A percentile compares a stretch with the other conserved stretches of the same genome.
These are phyloP conservation scores for Brachirus orientalis DNA, from an alignment of 2,113 vertebrate genomes.

Conservation along the genomic window DNA sequence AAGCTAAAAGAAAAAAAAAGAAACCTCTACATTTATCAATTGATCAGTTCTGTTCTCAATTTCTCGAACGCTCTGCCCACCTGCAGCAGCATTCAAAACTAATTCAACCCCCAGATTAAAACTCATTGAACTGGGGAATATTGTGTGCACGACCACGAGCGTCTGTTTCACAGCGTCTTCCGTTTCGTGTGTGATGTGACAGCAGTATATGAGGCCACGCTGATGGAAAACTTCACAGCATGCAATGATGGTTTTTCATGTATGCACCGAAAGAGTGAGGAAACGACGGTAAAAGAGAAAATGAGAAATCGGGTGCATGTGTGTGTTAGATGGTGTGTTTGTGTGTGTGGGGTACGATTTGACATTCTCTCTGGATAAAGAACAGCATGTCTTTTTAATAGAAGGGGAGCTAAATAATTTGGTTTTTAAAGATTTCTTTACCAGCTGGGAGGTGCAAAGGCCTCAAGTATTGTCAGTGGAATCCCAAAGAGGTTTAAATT, in stretches of 20 bases:
- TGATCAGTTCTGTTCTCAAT: slow-evolving; percentile 45
- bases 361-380: slow-evolving; percentile 20
- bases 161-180: slow-evolving; percentile 17
- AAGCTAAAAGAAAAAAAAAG: no score
- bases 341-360: background rate
- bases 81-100: slow-evolving; percentile 56
- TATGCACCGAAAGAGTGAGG: slow-evolving; percentile 31
- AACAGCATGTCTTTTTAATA: slow-evolving; percentile 27
- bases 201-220: slow-evolving; percentile 43
- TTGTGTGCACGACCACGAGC: slow-evolving; percentile 33
- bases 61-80: slow-evolving; percentile 44
- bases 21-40: slow-evolving; percentile 42
- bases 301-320: slow-evolving; percentile 23
- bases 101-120: slow-evolving; percentile 75
- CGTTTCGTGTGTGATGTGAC: slow-evolving; percentile 33
- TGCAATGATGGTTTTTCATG: slow-evolving; percentile 47
- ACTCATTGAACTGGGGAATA: slow-evolving; percentile 63
- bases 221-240: slow-evolving; percentile 74
- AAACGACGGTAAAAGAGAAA: slow-evolving; percentile 8
- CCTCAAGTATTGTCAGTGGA: slow-evolving; percentile 6
- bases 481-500: slow-evolving; percentile 17
- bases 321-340: slow-evolving; percentile 3
- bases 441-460: slow-evolving; percentile 18
- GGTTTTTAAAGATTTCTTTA: slow-evolving; percentile 43
- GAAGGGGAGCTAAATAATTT: slow-evolving; percentile 13